These are phyloP conservation scores for Chelonia mydas DNA, from an alignment of 2,797 vertebrate species.

Conservation along the genomic window DNA sequence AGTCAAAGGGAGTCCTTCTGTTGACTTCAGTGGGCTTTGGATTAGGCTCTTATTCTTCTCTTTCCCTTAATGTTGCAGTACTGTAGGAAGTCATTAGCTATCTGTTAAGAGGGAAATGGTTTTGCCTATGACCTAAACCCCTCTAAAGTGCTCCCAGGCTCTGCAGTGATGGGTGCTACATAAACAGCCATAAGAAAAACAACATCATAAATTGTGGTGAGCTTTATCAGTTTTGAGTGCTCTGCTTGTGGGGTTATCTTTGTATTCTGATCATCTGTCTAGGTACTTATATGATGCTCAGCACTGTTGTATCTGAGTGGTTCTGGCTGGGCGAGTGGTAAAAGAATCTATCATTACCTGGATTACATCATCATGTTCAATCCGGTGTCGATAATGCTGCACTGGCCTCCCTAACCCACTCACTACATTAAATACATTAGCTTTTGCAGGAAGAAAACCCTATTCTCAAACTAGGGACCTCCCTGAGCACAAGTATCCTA, in stretches of 20 bases:
- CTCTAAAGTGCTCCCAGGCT: background rate
- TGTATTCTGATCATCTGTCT: background rate
- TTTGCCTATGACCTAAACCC: background rate
- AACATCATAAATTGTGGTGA: background rate
- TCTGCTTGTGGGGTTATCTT: slow-evolving; percentile 13
- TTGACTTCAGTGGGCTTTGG: background rate
- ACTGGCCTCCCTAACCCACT: background rate
- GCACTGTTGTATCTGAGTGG: background rate
- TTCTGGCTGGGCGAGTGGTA: slow-evolving; percentile 15
- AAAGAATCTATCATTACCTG: slow-evolving; percentile 35
- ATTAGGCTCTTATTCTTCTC: background rate
- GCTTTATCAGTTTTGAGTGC: background rate
- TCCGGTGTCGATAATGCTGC: slow-evolving; percentile 31
- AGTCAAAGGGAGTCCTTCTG: background rate
- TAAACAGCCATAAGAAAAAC: background rate
- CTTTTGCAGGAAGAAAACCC: slow-evolving; percentile 34
- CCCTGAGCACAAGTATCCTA: background rate
- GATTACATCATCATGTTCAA: slow-evolving; percentile 25
- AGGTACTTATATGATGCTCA: slow-evolving; percentile 16
- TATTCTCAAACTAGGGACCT: slow-evolving; percentile 41
- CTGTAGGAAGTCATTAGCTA: background rate
- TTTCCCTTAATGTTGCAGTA: background rate
- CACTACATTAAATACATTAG: slow-evolving; percentile 34
- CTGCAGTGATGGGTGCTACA: background rate
- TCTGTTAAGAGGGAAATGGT: background rate